These are phyloP conservation scores for Gallinago undulata DNA, from an alignment of 2,113 vertebrate genomes.

Conservation along the genomic window DNA sequence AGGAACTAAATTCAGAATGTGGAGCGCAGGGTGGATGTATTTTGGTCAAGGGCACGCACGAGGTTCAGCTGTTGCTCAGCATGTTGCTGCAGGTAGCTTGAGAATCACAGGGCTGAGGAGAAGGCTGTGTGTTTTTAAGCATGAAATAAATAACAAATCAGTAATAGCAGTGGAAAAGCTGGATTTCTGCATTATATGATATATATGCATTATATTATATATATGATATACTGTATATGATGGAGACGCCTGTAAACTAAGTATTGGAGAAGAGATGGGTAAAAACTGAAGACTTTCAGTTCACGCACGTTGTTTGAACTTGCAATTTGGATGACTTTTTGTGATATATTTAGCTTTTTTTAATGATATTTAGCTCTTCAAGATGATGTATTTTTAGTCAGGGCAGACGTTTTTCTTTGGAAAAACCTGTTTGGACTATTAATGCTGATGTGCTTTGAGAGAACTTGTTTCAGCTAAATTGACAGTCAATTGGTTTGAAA, in stretches of 20 bases:
- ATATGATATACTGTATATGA: rapidly evolving
- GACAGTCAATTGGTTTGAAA: background rate
- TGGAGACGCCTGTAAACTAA: background rate
- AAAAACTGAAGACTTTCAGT: background rate
- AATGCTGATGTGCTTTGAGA: background rate
- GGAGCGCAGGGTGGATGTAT: background rate
- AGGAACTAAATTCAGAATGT: background rate
- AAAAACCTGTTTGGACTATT: constrained; percentile 6
- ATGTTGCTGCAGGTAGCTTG: background rate
- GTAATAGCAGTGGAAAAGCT: background rate
- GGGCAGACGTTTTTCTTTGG: constrained; percentile 4
- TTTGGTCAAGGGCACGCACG: background rate
- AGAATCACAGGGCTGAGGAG: background rate
- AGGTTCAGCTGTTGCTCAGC: background rate
- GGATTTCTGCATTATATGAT: background rate
- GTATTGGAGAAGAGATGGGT: background rate
- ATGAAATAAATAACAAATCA: background rate
- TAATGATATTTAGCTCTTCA: constrained; percentile 35
- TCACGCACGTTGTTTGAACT: background rate
- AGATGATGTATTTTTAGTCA: background rate
- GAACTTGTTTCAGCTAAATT: background rate
- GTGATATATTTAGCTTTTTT: no score
- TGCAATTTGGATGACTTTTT: background rate
- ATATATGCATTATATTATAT: no score
- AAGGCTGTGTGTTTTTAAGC: background rate